Percentiles rank a stretch among this genome's conserved stretches.
These are phyloP conservation scores for Nowickia ferox DNA, from an alignment of 2,888 invertebrate genomes.

Conservation along the genomic window DNA sequence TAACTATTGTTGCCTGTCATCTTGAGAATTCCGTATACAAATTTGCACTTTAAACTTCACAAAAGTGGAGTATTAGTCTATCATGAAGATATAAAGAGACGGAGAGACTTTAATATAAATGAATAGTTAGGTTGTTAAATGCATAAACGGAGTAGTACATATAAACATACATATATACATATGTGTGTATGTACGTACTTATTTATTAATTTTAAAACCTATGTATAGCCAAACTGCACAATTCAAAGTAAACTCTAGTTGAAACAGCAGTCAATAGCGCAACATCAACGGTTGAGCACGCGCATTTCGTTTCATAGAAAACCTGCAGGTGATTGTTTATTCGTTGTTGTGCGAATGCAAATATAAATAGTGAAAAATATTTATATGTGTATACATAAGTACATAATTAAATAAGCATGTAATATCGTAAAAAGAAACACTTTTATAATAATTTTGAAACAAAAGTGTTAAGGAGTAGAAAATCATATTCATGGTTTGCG, in stretches of 20 bases:
- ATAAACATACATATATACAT: too few relatives aligned
- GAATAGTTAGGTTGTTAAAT: slow-evolving; percentile 34
- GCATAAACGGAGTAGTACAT: slow-evolving; percentile 25
- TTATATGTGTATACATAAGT: not conserved
- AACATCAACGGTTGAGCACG: slow-evolving; percentile 65
- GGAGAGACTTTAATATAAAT: slow-evolving; percentile 36
- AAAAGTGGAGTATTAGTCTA: slow-evolving; percentile 12
- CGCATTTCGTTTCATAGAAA: slow-evolving; percentile 44
- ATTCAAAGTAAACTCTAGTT: slow-evolving; percentile 45
- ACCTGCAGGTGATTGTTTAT: slow-evolving; percentile 39
- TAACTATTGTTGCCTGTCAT: slow-evolving; percentile 26
- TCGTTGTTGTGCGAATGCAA: slow-evolving; percentile 26
- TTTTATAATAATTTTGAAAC: not conserved
- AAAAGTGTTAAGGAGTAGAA: not conserved
- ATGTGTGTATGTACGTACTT: not conserved
- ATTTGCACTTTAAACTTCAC: slow-evolving; percentile 69
- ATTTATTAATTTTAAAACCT: not conserved
- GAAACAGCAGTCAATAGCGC: slow-evolving; percentile 60
- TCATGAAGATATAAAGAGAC: slow-evolving; percentile 41
- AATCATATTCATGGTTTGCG: not conserved
- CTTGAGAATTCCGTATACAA: slow-evolving; percentile 33
- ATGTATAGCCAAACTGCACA: slow-evolving; percentile 58
- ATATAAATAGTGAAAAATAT: slow-evolving; percentile 39
- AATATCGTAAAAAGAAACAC: slow-evolving; percentile 14
- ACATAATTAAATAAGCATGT: slow-evolving; percentile 3